Conservation (phyloP, 1,140 invertebrate species). For the Drosophila nikananu region DNA sequence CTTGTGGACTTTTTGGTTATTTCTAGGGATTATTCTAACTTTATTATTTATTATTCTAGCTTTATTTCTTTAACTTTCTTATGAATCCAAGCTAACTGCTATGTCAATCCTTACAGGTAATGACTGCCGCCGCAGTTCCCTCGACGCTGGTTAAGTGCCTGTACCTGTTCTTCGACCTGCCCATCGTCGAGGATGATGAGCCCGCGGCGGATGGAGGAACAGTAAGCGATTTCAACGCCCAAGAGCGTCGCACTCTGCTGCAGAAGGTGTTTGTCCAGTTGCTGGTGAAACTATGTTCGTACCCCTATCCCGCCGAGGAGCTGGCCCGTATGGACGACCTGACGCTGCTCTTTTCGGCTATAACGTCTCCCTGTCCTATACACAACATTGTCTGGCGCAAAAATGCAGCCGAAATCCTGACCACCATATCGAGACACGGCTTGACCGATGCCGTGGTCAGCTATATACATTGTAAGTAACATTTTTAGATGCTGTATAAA, state of each 20-base stretch:
- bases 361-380: constrained; percentile 96
- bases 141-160: constrained; percentile 99
- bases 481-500: neutral
- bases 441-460: constrained; percentile 96
- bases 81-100: neutral
- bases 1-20: neutral
- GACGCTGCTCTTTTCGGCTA: constrained; percentile 97
- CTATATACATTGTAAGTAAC: constrained; percentile 97
- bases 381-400: constrained; percentile 98
- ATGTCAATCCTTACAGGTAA: constrained; percentile 88
- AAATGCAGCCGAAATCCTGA: constrained; percentile 95
- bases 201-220: constrained; percentile 54
- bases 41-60: no score
- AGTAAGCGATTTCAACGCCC: constrained; percentile 94
- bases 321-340: constrained; percentile 98
- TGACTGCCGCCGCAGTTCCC: constrained; percentile 97
- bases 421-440: constrained; percentile 97
- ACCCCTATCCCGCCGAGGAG: constrained; percentile 97
- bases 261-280: constrained; percentile 99
- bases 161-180: constrained; percentile 99
- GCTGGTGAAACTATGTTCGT: constrained; percentile 96
- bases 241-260: constrained; percentile 95
- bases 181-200: constrained; percentile 92
- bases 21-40: no score
- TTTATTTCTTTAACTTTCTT: neutral